These are phyloP conservation scores for Siderastrea siderea DNA, from an alignment of 92 coral and sea anemone genomes.

Conservation along the genomic window DNA sequence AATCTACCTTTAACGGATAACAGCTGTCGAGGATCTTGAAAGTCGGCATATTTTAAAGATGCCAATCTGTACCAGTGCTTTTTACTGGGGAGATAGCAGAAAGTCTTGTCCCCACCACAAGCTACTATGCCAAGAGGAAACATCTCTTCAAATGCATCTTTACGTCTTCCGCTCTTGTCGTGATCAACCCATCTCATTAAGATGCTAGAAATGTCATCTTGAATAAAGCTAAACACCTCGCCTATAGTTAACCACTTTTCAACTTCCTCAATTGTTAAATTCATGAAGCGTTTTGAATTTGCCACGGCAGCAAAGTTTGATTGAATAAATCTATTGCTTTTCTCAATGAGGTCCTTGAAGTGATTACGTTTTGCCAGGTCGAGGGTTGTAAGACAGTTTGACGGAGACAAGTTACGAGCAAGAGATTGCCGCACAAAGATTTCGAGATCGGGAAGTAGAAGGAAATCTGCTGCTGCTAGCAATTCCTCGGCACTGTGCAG, in stretches of 20 bases:
- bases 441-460: background rate
- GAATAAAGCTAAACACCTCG: background rate
- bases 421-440: background rate
- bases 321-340: background rate
- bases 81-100: background rate
- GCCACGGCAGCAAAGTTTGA: conserved; percentile 2
- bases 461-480: background rate
- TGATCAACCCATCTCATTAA: background rate
- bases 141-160: background rate
- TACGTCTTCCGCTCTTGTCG: background rate
- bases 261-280: background rate
- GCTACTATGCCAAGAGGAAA: background rate
- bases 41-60: background rate
- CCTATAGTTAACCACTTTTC: conserved; percentile 1
- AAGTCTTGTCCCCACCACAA: background rate
- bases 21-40: background rate
- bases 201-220: background rate
- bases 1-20: background rate
- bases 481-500: background rate
- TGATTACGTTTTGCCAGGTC: background rate
- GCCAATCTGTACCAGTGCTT: background rate
- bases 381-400: background rate
- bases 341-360: background rate
- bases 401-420: background rate
- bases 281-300: background rate